phyloP scores from a whole-genome alignment of 2,797 vertebrate genomes.

The Xenops minutus region DNA sequence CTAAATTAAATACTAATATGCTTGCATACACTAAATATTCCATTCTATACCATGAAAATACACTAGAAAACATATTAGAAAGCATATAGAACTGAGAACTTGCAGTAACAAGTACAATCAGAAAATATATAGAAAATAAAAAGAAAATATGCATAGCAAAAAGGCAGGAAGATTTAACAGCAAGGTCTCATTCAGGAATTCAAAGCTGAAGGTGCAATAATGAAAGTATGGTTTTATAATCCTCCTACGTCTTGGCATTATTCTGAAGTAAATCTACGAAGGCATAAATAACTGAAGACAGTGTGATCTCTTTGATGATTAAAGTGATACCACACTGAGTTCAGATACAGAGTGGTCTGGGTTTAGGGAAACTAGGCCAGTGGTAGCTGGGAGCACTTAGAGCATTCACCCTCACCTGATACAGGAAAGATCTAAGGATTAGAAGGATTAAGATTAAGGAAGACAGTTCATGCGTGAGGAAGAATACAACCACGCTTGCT shows the following conservation, averaged over 20 bases:
- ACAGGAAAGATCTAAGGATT: slow-evolving; percentile 20
- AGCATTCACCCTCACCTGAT: slow-evolving; percentile 9
- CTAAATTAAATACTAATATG: not conserved
- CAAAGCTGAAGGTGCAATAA: not conserved
- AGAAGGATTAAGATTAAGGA: slow-evolving; percentile 34
- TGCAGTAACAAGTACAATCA: not conserved
- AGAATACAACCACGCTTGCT: not conserved
- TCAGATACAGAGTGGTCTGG: not conserved
- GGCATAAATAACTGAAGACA: not conserved
- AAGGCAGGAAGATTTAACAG: not conserved
- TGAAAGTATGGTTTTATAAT: not conserved
- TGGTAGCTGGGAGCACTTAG: not conserved
- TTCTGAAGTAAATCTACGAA: not conserved
- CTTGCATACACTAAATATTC: not conserved
- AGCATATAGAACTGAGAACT: not conserved
- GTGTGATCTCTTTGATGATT: not conserved
- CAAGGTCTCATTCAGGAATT: not conserved
- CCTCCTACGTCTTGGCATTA: not conserved
- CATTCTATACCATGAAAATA: not conserved
- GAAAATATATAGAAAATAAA: not conserved
- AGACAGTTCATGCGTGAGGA: not conserved
- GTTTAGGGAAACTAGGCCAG: not conserved
- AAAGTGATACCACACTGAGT: not conserved
- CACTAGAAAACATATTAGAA: not conserved
- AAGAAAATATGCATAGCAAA: not conserved